Evolutionary conservation across 1,140 invertebrate genomes (phyloP).

Genomic region (Drosophila micromelanica): DNA sequence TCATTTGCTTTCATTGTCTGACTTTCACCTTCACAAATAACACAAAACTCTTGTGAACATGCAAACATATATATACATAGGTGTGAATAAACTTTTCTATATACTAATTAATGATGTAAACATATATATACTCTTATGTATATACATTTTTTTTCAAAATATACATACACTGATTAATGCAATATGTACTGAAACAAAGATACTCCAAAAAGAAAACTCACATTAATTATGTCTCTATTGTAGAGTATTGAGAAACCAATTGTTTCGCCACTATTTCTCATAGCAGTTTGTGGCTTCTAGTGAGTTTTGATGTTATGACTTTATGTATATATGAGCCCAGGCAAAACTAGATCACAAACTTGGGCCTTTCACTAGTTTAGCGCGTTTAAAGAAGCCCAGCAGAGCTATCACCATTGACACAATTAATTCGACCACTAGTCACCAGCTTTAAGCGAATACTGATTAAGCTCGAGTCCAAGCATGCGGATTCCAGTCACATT

Average conservation of each 20-base stretch:
- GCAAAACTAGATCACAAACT: conserved; percentile 11
- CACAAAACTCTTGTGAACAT: conserved; percentile 14
- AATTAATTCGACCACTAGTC: conserved; percentile 2
- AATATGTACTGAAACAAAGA: not conserved
- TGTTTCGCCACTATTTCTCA: not conserved
- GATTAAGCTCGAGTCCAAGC: conserved; percentile 11
- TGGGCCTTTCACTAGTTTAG: conserved; percentile 20
- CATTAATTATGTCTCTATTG: not conserved
- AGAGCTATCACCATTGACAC: not conserved
- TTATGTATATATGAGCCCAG: not conserved
- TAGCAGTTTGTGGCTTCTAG: not conserved
- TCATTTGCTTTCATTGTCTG: conserved; percentile 20
- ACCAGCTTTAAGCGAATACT: conserved; percentile 32
- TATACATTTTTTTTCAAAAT: not conserved
- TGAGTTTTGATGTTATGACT: not conserved
- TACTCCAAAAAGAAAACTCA: conserved; percentile 11
- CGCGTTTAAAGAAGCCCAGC: not conserved
- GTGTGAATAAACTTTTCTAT: not conserved
- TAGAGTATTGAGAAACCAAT: not conserved
- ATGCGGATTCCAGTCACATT: conserved; percentile 32
- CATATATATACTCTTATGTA: not conserved
- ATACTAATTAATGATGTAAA: not conserved
- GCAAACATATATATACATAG: not conserved
- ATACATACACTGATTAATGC: not conserved
- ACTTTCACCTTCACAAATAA: conserved; percentile 20